A percentile compares a stretch with the other conserved stretches of the same genome.
phyloP scores from a whole-genome alignment of 2,797 vertebrate species.

The Pteronotus mesoamericanus region DNA sequence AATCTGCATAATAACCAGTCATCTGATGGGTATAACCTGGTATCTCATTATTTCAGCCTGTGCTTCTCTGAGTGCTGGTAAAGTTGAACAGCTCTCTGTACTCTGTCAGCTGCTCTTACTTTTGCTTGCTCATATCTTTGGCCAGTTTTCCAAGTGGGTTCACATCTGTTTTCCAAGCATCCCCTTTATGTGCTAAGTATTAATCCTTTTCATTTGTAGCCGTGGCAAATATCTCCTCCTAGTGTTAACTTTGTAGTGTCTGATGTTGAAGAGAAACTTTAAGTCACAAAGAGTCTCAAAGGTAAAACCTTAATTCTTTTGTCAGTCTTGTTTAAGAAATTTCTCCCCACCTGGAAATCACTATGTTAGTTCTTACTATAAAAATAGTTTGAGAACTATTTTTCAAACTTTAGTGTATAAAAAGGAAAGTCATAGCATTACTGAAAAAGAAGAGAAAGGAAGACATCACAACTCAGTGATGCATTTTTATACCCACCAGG shows the following conservation, averaged over 20 bases:
- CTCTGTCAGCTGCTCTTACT: not conserved
- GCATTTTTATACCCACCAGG: not conserved
- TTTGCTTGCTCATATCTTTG: not conserved
- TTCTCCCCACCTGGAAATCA: not conserved
- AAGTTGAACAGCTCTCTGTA: not conserved
- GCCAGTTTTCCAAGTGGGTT: not conserved
- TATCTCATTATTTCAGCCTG: not conserved
- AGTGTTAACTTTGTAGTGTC: not conserved
- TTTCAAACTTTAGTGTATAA: not conserved
- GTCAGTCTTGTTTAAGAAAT: not conserved
- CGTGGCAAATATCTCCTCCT: not conserved
- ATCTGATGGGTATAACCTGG: not conserved
- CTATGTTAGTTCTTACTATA: not conserved
- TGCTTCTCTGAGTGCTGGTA: not conserved
- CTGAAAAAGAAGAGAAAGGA: conserved; percentile 1
- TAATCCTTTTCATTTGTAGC: not conserved
- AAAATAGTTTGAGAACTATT: not conserved
- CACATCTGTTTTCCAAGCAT: not conserved
- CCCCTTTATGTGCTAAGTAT: not conserved
- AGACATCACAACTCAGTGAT: not conserved
- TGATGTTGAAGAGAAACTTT: not conserved
- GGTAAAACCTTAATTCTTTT: not conserved
- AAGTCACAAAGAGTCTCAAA: not conserved
- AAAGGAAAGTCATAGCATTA: not conserved
- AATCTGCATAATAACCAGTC: not conserved